phyloP scores from a whole-genome alignment of 2,113 vertebrate genomes.

The Anas platyrhynchos region DNA sequence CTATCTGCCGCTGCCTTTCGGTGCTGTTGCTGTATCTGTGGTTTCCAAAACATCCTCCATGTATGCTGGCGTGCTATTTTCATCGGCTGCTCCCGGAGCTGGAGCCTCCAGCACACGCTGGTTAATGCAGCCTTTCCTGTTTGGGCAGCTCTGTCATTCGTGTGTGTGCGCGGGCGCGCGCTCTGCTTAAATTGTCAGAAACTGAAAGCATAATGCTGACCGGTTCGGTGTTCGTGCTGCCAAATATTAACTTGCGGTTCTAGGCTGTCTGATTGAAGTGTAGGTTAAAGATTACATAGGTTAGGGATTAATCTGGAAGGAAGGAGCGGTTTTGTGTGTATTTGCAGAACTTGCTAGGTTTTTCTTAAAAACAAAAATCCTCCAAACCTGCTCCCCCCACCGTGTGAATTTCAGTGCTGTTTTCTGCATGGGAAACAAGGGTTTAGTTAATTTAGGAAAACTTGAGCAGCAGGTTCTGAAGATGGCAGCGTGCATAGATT shows the following conservation, averaged over 20 bases:
- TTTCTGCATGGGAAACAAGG: background rate
- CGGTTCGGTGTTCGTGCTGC: background rate
- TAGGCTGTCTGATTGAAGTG: background rate
- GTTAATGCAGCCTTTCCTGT: slow-evolving; percentile 50
- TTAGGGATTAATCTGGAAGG: background rate
- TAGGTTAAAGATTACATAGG: background rate
- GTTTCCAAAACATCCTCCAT: slow-evolving; percentile 42
- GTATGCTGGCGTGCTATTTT: slow-evolving; percentile 4
- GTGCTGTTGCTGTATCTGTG: background rate
- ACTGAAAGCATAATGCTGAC: slow-evolving; percentile 45
- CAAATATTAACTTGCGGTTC: background rate
- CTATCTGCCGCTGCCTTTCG: background rate
- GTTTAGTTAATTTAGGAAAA: background rate
- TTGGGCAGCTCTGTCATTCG: slow-evolving; percentile 53
- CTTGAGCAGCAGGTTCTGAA: background rate
- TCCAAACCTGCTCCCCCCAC: too few relatives aligned
- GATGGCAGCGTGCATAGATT: background rate
- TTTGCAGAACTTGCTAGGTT: background rate
- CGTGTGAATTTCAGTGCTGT: background rate
- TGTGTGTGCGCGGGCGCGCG: background rate
- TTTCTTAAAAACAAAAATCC: too few relatives aligned
- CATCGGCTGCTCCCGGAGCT: background rate
- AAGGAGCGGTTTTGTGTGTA: background rate
- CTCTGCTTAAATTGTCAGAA: slow-evolving; percentile 41
- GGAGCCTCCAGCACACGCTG: background rate